Evolutionary conservation across 92 coral and sea anemone species (phyloP).

Genomic region (Epizoanthus illoricatus): DNA sequence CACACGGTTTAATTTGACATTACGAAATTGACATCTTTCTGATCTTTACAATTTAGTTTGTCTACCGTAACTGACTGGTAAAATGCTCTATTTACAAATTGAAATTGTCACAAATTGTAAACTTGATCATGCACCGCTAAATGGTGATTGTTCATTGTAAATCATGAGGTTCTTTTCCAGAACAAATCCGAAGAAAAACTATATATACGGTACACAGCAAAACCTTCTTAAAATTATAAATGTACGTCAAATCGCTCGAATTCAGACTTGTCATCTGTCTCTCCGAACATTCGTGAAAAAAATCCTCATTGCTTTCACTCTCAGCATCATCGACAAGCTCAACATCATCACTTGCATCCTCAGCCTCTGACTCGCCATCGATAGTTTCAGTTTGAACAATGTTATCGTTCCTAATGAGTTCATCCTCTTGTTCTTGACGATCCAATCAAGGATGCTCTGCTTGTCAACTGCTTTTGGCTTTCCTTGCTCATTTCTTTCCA

Average conservation of each 20-base stretch:
- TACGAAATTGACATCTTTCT: constrained; percentile 16
- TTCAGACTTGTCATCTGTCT: constrained; percentile 23
- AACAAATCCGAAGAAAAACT: too few species aligned
- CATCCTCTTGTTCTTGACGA: constrained; percentile 21
- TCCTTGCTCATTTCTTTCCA: constrained; percentile 3
- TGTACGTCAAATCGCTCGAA: not conserved
- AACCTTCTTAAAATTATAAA: not conserved
- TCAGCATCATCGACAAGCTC: not conserved
- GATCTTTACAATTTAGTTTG: constrained; percentile 14
- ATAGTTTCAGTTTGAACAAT: constrained; percentile 23
- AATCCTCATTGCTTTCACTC: constrained; percentile 6
- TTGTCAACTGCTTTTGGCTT: constrained; percentile 26
- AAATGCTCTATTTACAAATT: too few species aligned
- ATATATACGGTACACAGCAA: too few species aligned
- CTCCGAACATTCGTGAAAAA: constrained; percentile 14
- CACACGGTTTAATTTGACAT: constrained; percentile 21
- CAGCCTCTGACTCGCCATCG: not conserved
- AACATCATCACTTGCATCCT: not conserved
- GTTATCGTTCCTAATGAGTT: constrained; percentile 4
- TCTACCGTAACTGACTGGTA: constrained; percentile 2
- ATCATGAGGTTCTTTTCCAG: too few species aligned
- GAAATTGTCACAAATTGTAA: constrained; percentile 4
- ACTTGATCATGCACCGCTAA: constrained; percentile 10
- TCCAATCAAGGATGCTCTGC: constrained; percentile 35
- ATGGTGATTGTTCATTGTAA: too few species aligned